phyloP scores from a whole-genome alignment of 1,140 invertebrate genomes.

The Papilio xuthus region DNA sequence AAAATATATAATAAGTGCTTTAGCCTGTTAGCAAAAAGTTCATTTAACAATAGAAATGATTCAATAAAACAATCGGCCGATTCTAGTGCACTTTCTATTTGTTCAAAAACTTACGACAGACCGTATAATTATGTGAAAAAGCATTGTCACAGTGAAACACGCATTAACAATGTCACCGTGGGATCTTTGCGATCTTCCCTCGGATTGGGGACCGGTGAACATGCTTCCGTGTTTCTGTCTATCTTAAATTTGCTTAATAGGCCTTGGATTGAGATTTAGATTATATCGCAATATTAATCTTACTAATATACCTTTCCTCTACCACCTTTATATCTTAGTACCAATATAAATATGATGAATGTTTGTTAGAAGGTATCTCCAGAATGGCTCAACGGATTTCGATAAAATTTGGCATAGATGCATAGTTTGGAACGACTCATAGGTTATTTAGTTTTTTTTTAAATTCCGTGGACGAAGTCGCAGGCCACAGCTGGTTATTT shows the following conservation, averaged over 20 bases:
- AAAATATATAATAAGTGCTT: too few species aligned
- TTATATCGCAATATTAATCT: background rate
- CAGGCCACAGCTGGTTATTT: too few species aligned
- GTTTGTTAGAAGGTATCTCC: too few species aligned
- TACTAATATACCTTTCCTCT: too few species aligned
- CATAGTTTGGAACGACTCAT: too few species aligned
- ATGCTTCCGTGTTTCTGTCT: conserved; percentile 42
- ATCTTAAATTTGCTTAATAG: background rate
- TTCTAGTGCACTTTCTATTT: conserved; percentile 51
- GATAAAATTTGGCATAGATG: too few species aligned
- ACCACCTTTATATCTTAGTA: too few species aligned
- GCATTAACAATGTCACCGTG: conserved; percentile 47
- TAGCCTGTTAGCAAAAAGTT: background rate
- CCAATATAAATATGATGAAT: too few species aligned
- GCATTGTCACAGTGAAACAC: conserved; percentile 56
- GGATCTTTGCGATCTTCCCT: conserved; percentile 42
- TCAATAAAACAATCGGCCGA: conserved; percentile 8
- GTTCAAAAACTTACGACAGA: conserved; percentile 44
- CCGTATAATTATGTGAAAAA: conserved; percentile 63
- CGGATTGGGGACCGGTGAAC: conserved; percentile 41
- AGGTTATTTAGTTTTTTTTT: too few species aligned
- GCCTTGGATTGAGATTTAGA: background rate
- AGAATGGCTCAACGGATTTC: too few species aligned
- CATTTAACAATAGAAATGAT: conserved; percentile 28
- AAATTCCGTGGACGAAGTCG: too few species aligned